phyloP scores from a whole-genome alignment of 2,113 vertebrate species.

The Pedetes capensis region DNA sequence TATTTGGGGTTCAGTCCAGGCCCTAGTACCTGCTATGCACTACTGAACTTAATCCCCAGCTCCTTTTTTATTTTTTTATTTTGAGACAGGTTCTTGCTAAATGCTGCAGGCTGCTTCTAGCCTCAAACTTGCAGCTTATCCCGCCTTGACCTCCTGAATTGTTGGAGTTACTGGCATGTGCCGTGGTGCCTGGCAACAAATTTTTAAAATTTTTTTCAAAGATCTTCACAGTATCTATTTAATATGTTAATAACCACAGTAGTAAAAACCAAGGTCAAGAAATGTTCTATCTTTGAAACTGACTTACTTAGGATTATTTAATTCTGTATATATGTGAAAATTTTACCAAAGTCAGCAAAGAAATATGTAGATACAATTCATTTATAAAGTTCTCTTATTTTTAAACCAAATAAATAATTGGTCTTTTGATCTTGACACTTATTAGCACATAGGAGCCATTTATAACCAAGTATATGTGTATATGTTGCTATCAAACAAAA shows the following conservation, averaged over 20 bases:
- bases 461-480: not conserved
- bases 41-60: no score
- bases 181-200: no score
- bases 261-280: conserved; percentile 14
- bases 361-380: not conserved
- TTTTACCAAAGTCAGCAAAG: conserved; percentile 51
- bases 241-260: conserved; percentile 20
- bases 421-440: conserved; percentile 13
- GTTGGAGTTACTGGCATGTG: no score
- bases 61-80: no score
- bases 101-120: no score
- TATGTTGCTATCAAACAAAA: not conserved
- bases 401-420: not conserved
- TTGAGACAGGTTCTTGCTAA: no score
- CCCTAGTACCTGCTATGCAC: no score
- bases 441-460: not conserved
- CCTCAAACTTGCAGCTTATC: no score
- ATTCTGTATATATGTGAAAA: conserved; percentile 25
- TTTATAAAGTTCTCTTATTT: conserved; percentile 32
- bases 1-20: no score
- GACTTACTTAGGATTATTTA: conserved; percentile 47
- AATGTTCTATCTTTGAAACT: conserved; percentile 39
- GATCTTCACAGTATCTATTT: not conserved
- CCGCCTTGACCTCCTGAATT: no score
- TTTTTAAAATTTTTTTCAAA: no score